A percentile compares a stretch with the other conserved stretches of the same genome.
Evolutionary conservation across 2,113 vertebrate genomes (phyloP).

Genomic region (Tinamus guttatus): DNA sequence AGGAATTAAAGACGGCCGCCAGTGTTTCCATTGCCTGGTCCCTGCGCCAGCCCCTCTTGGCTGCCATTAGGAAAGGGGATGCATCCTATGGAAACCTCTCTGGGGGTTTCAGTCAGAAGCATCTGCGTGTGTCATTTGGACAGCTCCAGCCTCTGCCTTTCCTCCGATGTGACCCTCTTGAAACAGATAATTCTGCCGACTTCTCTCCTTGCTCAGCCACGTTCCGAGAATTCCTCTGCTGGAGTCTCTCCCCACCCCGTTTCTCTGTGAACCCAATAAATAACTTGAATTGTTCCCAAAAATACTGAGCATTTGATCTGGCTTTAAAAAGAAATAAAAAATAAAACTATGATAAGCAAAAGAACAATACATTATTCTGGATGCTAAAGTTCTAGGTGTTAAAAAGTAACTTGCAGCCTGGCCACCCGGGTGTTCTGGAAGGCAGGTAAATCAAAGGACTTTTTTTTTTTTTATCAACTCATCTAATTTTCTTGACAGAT

Average conservation of each 20-base stretch:
- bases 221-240: neutral
- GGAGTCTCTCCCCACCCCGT: neutral
- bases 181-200: neutral
- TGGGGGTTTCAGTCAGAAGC: neutral
- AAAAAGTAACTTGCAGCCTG: slow-evolving; percentile 17
- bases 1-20: accelerated
- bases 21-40: neutral
- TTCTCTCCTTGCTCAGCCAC: neutral
- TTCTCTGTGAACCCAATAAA: slow-evolving; percentile 15
- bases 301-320: neutral
- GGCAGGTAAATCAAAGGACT: neutral
- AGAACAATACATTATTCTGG: neutral
- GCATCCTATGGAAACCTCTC: neutral
- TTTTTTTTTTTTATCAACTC: slow-evolving; percentile 26
- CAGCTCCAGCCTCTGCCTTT: neutral
- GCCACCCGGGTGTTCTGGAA: slow-evolving; percentile 12
- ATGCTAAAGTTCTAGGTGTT: slow-evolving; percentile 12
- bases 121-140: neutral
- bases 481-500: slow-evolving; percentile 48
- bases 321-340: neutral
- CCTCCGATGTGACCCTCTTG: neutral
- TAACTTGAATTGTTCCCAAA: neutral
- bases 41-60: accelerated
- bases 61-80: neutral
- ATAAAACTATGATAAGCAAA: neutral